Conservation (phyloP, 2,797 vertebrate genomes). For the Dicrostonyx torquatus region DNA sequence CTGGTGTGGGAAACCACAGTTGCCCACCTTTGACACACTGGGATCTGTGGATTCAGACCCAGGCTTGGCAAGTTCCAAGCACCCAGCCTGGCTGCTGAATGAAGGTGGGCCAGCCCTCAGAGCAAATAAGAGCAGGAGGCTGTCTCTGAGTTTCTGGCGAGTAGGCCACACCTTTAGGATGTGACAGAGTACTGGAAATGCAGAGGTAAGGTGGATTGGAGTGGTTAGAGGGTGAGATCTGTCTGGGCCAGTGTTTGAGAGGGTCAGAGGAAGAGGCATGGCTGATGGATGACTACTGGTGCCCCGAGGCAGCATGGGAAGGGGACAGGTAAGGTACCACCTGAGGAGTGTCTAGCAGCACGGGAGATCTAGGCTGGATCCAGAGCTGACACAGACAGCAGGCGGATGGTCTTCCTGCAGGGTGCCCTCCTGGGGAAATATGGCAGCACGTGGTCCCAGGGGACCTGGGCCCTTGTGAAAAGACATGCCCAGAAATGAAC, state of each 20-base stretch:
- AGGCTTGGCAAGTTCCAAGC: too few species aligned
- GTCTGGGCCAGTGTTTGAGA: neutral
- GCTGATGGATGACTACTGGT: too few species aligned
- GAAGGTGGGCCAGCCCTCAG: neutral
- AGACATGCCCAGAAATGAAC: constrained; percentile 88
- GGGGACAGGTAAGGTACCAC: neutral
- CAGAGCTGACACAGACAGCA: neutral
- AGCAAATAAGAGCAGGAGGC: neutral
- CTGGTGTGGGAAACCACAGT: neutral
- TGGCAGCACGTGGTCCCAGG: constrained; percentile 84
- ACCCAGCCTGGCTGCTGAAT: neutral
- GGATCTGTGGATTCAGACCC: neutral
- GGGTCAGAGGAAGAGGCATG: neutral
- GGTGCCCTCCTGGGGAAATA: constrained; percentile 89
- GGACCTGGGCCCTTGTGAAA: constrained; percentile 84
- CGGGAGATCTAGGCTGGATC: too few species aligned
- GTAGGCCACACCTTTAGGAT: neutral
- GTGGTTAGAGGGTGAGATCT: neutral
- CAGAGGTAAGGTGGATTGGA: neutral
- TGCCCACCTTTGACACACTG: neutral
- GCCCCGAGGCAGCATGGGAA: neutral
- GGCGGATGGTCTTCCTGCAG: constrained; percentile 80
- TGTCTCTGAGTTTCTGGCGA: neutral
- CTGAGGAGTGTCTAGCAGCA: neutral
- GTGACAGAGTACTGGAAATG: neutral